Conservation (phyloP, 2,888 invertebrate species). For the Lepidocyrtinus sp. region DNA sequence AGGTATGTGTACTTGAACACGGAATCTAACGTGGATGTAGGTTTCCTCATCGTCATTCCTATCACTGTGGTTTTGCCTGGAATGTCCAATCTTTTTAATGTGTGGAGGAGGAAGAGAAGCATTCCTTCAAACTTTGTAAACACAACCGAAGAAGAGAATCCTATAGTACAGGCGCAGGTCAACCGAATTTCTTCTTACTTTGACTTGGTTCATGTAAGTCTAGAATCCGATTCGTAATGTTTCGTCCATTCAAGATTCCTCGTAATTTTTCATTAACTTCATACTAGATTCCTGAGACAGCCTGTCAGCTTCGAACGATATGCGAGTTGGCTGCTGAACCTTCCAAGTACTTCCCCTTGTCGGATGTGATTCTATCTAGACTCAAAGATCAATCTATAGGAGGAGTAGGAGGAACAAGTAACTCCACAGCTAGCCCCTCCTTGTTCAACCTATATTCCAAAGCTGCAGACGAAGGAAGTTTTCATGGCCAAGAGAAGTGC, state of each 20-base stretch:
- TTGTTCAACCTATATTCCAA: constrained; percentile 66
- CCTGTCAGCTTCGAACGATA: constrained; percentile 69
- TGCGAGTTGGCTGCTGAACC: constrained; percentile 70
- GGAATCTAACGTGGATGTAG: constrained; percentile 64
- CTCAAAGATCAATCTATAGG: constrained; percentile 51
- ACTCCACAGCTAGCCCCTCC: constrained; percentile 30
- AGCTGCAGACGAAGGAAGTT: constrained; percentile 67
- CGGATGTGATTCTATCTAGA: constrained; percentile 68
- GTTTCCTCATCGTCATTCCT: constrained; percentile 65
- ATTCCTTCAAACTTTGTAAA: constrained; percentile 37
- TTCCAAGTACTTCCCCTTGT: constrained; percentile 67
- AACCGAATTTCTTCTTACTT: constrained; percentile 65
- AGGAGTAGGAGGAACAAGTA: constrained; percentile 10
- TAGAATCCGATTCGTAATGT: constrained; percentile 14
- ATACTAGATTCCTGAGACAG: constrained; percentile 68
- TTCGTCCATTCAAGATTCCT: too few species aligned
- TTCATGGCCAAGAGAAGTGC: constrained; percentile 60
- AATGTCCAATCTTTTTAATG: constrained; percentile 67
- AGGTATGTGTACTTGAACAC: constrained; percentile 55
- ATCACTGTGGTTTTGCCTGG: constrained; percentile 65
- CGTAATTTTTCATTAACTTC: constrained; percentile 11
- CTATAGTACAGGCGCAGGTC: constrained; percentile 58
- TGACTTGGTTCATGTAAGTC: constrained; percentile 65
- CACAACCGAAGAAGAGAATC: constrained; percentile 50
- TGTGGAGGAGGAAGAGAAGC: constrained; percentile 57